Evolutionary conservation across 2,113 vertebrate genomes (phyloP).

Genomic region (Setophaga coronata): DNA sequence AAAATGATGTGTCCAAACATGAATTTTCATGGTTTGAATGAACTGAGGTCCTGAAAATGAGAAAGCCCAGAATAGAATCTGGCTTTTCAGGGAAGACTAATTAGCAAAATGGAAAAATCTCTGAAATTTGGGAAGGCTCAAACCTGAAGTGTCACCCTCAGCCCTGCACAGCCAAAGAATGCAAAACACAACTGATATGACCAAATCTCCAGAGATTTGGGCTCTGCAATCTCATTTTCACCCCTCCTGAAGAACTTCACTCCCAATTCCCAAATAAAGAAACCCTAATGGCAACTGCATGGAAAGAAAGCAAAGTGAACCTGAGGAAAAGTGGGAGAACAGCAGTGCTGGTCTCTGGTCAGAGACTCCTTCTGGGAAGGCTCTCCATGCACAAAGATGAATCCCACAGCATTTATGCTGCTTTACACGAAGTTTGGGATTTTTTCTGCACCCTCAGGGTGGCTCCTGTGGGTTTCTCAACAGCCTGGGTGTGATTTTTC

Average conservation of each 20-base stretch:
- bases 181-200: neutral
- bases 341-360: neutral
- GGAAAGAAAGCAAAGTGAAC: neutral
- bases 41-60: neutral
- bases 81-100: neutral
- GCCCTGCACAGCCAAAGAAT: neutral
- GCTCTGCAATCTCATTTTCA: neutral
- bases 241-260: neutral
- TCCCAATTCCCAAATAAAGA: neutral
- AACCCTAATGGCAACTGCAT: neutral
- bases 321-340: neutral
- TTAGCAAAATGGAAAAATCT: neutral
- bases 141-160: neutral
- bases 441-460: neutral
- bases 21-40: neutral
- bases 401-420: neutral
- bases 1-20: neutral
- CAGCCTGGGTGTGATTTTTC: neutral
- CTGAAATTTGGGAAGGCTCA: neutral
- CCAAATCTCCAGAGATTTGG: fast-evolving
- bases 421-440: neutral
- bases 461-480: neutral
- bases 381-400: neutral
- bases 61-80: neutral
- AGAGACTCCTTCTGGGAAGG: neutral